Percentiles rank a stretch among this genome's conserved stretches.
These are phyloP conservation scores for Ptilorrhoa leucosticta DNA, from an alignment of 2,113 vertebrate genomes.

Conservation along the genomic window DNA sequence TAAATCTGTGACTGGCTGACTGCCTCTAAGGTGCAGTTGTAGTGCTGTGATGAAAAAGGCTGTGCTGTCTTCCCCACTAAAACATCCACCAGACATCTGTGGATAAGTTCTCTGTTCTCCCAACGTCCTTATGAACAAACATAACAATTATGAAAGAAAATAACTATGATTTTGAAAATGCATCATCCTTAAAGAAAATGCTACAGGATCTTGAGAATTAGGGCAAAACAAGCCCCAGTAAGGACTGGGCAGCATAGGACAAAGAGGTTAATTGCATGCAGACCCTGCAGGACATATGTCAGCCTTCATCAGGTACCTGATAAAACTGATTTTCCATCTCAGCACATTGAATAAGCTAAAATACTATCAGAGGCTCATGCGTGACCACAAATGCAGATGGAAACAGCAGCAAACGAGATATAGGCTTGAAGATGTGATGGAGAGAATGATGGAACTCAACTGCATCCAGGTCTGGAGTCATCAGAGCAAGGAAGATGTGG, in stretches of 20 bases:
- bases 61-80: not conserved
- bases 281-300: not conserved
- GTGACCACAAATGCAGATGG: not conserved
- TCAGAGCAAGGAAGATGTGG: not conserved
- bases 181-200: not conserved
- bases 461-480: not conserved
- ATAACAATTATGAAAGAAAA: not conserved
- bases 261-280: not conserved
- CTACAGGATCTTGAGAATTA: accelerated
- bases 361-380: not conserved
- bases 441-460: not conserved
- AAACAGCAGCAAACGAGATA: not conserved
- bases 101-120: not conserved
- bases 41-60: not conserved
- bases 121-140: not conserved
- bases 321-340: not conserved
- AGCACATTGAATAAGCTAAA: not conserved
- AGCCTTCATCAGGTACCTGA: not conserved
- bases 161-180: not conserved
- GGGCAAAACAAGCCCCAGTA: not conserved
- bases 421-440: not conserved
- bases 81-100: not conserved
- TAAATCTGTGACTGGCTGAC: not conserved
- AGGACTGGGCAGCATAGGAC: not conserved
- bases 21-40: not conserved